Conservation (phyloP, 1,140 invertebrate genomes). For the Polyergus mexicanus region DNA sequence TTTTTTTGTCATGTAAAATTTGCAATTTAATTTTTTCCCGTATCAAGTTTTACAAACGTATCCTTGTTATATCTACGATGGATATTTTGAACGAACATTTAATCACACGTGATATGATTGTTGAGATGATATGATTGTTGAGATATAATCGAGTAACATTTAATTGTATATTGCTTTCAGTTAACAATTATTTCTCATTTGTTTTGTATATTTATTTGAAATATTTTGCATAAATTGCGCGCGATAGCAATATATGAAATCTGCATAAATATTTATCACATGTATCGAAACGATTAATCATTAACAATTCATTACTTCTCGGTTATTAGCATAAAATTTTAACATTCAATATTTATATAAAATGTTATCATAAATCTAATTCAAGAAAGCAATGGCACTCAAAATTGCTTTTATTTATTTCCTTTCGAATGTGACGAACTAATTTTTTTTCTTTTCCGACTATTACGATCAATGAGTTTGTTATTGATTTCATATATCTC, state of each 20-base stretch:
- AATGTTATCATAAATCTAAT: conserved; percentile 24
- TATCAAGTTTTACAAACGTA: background rate
- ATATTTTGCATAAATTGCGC: background rate
- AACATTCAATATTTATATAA: background rate
- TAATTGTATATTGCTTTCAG: conserved; percentile 26
- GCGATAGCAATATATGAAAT: background rate
- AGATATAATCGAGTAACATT: conserved; percentile 17
- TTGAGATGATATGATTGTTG: background rate
- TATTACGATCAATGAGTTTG: conserved; percentile 59
- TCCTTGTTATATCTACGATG: background rate
- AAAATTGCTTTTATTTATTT: conserved; percentile 11
- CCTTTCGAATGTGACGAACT: conserved; percentile 22
- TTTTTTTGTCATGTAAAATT: background rate
- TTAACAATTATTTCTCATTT: conserved; percentile 14
- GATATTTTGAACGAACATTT: background rate
- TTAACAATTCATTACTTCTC: background rate
- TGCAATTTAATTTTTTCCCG: background rate
- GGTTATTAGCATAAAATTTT: background rate
- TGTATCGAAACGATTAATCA: background rate
- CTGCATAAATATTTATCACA: background rate
- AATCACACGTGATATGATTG: background rate
- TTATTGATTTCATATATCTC: conserved; percentile 45
- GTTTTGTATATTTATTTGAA: conserved; percentile 31
- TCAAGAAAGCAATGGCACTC: conserved; percentile 11
- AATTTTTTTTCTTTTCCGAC: background rate